A percentile compares a stretch with the other conserved stretches of the same genome.
phyloP scores from a whole-genome alignment of 2,113 vertebrate genomes.

The Canis aureus region DNA sequence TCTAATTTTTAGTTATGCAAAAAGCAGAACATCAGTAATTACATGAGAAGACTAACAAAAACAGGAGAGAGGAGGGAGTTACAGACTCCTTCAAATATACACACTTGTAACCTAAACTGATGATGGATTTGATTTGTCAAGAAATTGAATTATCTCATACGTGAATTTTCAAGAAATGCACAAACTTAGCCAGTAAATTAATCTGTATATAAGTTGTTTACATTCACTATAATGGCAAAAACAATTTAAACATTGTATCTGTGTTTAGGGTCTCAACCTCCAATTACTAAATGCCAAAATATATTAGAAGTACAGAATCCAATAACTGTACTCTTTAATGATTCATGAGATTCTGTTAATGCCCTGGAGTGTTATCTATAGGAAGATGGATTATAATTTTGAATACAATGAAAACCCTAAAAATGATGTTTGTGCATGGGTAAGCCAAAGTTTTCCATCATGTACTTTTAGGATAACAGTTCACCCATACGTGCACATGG shows the following conservation, averaged over 20 bases:
- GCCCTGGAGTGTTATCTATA: background rate
- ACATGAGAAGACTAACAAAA: slow-evolving; percentile 5
- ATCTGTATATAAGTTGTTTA: slow-evolving; percentile 11
- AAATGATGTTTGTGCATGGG: background rate
- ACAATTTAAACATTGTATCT: background rate
- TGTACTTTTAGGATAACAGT: background rate
- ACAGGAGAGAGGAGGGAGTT: background rate
- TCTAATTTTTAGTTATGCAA: slow-evolving; percentile 26
- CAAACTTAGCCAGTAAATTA: background rate
- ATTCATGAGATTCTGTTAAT: background rate
- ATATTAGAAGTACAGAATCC: background rate
- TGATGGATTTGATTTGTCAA: slow-evolving; percentile 1
- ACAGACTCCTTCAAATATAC: background rate
- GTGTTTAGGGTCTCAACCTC: background rate
- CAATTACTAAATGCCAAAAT: background rate
- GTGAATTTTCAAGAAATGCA: slow-evolving; percentile 38
- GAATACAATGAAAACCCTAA: background rate
- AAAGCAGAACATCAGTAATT: background rate
- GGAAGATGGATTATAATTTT: background rate
- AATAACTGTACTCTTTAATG: slow-evolving; percentile 7
- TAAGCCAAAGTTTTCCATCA: background rate
- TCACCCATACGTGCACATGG: background rate
- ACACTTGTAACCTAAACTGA: background rate
- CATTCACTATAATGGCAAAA: background rate
- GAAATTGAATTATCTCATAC: slow-evolving; percentile 26